Evolutionary conservation across 2,888 invertebrate species (phyloP).

Genomic region (Hemistola chrysoprasaria): DNA sequence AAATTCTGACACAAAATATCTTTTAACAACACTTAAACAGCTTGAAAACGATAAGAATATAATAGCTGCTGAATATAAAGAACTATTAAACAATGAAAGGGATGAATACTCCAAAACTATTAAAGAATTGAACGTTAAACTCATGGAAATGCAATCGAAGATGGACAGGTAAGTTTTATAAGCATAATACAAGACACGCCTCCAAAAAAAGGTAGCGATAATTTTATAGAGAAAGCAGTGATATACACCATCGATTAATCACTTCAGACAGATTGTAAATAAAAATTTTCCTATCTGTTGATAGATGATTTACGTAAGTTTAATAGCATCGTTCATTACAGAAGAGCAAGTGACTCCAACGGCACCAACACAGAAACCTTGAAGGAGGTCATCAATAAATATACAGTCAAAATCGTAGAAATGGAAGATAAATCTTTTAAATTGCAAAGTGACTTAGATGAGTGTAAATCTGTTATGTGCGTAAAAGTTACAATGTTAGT

Average conservation of each 20-base stretch:
- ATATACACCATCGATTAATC: slow-evolving; percentile 42
- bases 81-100: slow-evolving; percentile 74
- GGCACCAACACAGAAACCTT: slow-evolving; percentile 44
- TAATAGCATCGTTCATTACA: slow-evolving; percentile 40
- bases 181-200: slow-evolving; percentile 1
- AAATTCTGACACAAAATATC: slow-evolving; percentile 65
- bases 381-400: slow-evolving; percentile 60
- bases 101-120: slow-evolving; percentile 62
- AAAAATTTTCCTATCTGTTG: slow-evolving; percentile 34
- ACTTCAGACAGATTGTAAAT: slow-evolving; percentile 42
- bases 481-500: slow-evolving; percentile 57
- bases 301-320: slow-evolving; percentile 32
- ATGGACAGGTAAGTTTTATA: slow-evolving; percentile 52
- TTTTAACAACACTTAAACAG: slow-evolving; percentile 60
- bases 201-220: slow-evolving; percentile 8
- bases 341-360: slow-evolving; percentile 49
- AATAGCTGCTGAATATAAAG: slow-evolving; percentile 73
- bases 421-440: slow-evolving; percentile 69
- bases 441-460: slow-evolving; percentile 66
- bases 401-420: slow-evolving; percentile 62
- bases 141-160: slow-evolving; percentile 55
- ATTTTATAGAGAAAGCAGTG: too few species aligned
- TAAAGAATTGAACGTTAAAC: slow-evolving; percentile 55
- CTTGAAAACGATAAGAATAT: slow-evolving; percentile 68
- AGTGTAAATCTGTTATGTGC: slow-evolving; percentile 74